These are phyloP conservation scores for Petrocephalus zakoni DNA, from an alignment of 2,113 vertebrate species.

Conservation along the genomic window DNA sequence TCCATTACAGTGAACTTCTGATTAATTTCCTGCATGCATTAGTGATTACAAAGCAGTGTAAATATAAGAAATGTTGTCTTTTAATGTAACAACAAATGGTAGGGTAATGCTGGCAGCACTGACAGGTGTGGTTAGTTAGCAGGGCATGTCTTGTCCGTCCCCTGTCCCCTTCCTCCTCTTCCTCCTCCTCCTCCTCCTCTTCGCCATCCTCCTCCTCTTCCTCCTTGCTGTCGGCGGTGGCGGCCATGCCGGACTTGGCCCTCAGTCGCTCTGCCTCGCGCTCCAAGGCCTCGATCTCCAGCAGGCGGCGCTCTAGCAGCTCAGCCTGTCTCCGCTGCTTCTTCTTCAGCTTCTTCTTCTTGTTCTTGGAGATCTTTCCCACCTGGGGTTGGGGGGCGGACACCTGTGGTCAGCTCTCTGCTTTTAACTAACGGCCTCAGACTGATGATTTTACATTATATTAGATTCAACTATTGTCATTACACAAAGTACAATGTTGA, in stretches of 20 bases:
- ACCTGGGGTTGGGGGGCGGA: too few species aligned
- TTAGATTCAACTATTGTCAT: too few species aligned
- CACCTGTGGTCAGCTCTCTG: too few species aligned
- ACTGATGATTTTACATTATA: too few species aligned
- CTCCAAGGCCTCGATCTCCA: constrained; percentile 95
- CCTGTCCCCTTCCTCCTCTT: constrained; percentile 50
- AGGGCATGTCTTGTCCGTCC: constrained; percentile 55
- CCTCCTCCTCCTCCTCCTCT: constrained; percentile 42
- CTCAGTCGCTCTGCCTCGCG: constrained; percentile 81
- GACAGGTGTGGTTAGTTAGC: constrained; percentile 71
- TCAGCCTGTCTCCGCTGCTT: constrained; percentile 79
- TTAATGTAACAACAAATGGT: background rate
- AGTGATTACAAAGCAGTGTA: background rate
- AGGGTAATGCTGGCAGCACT: constrained; percentile 34
- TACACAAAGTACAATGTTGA: too few species aligned
- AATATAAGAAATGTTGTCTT: background rate
- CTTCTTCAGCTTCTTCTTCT: constrained; percentile 79
- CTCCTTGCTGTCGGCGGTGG: constrained; percentile 61
- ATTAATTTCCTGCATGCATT: background rate
- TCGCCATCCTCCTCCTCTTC: constrained; percentile 55
- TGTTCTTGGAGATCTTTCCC: constrained; percentile 83
- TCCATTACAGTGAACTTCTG: background rate
- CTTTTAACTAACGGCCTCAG: too few species aligned
- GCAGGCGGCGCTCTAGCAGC: constrained; percentile 87
- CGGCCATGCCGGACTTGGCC: constrained; percentile 43